Conservation (phyloP, 1,140 invertebrate genomes). For the Camponotus floridanus region DNA sequence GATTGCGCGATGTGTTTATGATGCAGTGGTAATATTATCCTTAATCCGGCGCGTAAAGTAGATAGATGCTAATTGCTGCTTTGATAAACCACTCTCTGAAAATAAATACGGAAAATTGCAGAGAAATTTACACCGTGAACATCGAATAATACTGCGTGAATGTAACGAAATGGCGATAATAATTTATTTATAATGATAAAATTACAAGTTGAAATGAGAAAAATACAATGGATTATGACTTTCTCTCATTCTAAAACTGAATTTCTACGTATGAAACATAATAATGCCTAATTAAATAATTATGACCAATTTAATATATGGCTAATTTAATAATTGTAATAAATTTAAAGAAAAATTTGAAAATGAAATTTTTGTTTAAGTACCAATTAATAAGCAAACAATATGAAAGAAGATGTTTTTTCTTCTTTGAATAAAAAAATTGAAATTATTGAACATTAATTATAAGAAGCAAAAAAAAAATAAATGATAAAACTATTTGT, state of each 20-base stretch:
- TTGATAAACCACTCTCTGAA: background rate
- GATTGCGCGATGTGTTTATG: no score
- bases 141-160: background rate
- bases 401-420: conserved; percentile 9
- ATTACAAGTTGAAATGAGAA: background rate
- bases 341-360: background rate
- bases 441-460: conserved; percentile 28
- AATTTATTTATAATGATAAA: conserved; percentile 32
- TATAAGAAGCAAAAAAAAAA: background rate
- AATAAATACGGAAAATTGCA: conserved; percentile 4
- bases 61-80: background rate
- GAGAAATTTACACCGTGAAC: background rate
- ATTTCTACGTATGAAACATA: background rate
- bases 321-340: background rate
- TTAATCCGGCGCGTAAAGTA: background rate
- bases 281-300: conserved; percentile 2
- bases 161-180: background rate
- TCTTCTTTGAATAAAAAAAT: background rate
- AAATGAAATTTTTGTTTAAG: background rate
- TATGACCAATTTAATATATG: no score
- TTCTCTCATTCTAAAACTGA: background rate
- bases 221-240: background rate
- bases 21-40: background rate
- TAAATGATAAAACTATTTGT: background rate
- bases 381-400: background rate